Base-by-base conservation (phyloP, 1,140 invertebrate genomes). In the Spodoptera frugiperda region DNA sequence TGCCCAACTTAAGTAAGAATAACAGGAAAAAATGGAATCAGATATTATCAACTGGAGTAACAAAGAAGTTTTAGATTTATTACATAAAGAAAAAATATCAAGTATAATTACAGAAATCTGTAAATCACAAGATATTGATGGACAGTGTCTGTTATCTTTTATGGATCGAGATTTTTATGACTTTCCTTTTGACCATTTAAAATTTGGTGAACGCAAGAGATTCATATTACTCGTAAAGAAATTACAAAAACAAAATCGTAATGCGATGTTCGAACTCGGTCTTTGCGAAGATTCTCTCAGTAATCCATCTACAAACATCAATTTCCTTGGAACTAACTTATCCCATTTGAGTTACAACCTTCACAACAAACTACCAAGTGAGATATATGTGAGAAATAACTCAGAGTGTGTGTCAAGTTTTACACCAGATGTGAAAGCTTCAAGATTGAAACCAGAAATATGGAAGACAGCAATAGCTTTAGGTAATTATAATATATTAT, bases 391-490 rank as follows among this genome's bases (percentile, higher is more conserved):
- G 49, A 85, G 82, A 67, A 93, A 39, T 39, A 39, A 87, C 78
- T 78, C 86, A 51, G 93, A 94, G 75, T 89, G 80, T 78, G 85
- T 93, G 44, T 80, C 87, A 5, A 91, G 82, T 78, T 94, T 89
- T 72, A 82, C 87, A 25, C 84, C 89, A 77, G 93, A 95, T 65
- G 87, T 91, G 6, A 92, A 91, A 78, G 93, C 94, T 73, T 95
- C 94, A 49, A 92, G 85, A 85, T 84, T 95, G 61, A 95, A 90
- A 81, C 93, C 94, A 65, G 94, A 95, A 80, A 86, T 95, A 65
- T 95, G 94, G 94, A 95, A 95, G 86, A 94, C 94, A 79, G 93
- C 93, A 68, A 91, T 95, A 76, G 93, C 93, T 65, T 79, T 94
- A 77, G 94, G 94, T 94, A 87, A 90, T 81, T 84, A 76, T 63